These are phyloP conservation scores for Zosterops hypoxanthus DNA, from an alignment of 2,113 vertebrate genomes.

Conservation along the genomic window DNA sequence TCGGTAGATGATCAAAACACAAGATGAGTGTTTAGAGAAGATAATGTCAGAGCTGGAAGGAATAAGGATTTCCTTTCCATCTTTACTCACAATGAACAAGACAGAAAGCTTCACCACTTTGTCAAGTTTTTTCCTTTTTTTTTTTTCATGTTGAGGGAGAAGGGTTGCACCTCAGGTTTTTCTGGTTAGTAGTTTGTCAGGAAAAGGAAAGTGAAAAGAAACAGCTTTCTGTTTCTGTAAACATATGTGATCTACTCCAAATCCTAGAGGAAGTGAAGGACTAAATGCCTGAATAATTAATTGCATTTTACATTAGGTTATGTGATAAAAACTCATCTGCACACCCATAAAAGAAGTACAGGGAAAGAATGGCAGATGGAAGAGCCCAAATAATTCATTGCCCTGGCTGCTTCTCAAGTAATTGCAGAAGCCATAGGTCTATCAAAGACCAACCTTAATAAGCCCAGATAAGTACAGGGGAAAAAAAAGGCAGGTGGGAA, in stretches of 20 bases:
- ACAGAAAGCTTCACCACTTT: not conserved
- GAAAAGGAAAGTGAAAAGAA: not conserved
- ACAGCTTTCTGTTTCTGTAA: not conserved
- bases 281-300: not conserved
- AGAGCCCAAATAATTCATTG: not conserved
- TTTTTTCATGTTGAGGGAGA: fast-evolving
- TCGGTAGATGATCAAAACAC: not conserved
- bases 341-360: not conserved
- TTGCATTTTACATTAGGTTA: not conserved
- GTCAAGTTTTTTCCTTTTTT: not conserved
- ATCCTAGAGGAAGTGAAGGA: not conserved
- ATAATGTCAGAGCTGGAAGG: not conserved
- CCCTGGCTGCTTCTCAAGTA: not conserved
- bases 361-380: not conserved
- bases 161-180: not conserved
- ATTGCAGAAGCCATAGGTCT: not conserved
- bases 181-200: not conserved
- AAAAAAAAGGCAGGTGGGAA: not conserved
- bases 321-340: not conserved
- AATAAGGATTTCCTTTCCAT: not conserved
- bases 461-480: not conserved
- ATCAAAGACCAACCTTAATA: not conserved
- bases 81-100: not conserved
- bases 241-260: not conserved
- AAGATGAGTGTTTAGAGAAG: not conserved